Percentiles rank a stretch among this genome's conserved stretches.
Conservation (phyloP, 1,140 invertebrate species). For the Colletes latitarsis region DNA sequence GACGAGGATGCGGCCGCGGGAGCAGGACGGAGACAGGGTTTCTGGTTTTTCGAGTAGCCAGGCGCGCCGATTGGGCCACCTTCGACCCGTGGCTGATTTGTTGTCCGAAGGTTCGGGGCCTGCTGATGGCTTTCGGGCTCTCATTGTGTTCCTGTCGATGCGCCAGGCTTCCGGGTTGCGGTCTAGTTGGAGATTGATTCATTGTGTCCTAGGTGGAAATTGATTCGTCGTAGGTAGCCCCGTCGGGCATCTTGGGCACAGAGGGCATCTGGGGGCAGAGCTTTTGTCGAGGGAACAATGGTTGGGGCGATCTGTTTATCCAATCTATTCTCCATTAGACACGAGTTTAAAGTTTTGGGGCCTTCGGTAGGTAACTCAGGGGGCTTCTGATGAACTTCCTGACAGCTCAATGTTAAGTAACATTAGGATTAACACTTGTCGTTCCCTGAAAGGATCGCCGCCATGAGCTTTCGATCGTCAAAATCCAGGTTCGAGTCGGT, state of each 20-base stretch:
- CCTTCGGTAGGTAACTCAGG: too few species aligned
- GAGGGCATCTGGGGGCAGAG: too few species aligned
- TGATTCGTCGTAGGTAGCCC: background rate
- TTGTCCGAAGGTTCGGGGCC: background rate
- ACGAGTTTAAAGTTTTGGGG: too few species aligned
- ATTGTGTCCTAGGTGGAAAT: background rate
- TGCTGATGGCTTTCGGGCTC: slow-evolving; percentile 8
- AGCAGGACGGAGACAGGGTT: slow-evolving; percentile 44
- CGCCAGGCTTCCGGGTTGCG: background rate
- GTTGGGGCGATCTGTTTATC: too few species aligned
- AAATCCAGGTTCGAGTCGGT: background rate
- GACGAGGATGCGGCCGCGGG: slow-evolving; percentile 39
- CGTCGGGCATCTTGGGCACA: background rate
- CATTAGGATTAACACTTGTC: too few species aligned
- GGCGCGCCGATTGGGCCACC: slow-evolving; percentile 28
- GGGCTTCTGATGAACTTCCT: too few species aligned
- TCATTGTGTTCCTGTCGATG: slow-evolving; percentile 12
- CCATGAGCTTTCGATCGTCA: too few species aligned
- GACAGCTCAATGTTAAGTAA: too few species aligned
- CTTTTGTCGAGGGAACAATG: too few species aligned
- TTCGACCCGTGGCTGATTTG: slow-evolving; percentile 40
- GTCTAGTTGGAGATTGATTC: slow-evolving; percentile 16
- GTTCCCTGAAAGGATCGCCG: too few species aligned
- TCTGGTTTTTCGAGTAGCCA: slow-evolving; percentile 59
- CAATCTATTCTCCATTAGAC: too few species aligned